Conservation (phyloP, 2,888 invertebrate genomes). For the Drosophila merina region DNA sequence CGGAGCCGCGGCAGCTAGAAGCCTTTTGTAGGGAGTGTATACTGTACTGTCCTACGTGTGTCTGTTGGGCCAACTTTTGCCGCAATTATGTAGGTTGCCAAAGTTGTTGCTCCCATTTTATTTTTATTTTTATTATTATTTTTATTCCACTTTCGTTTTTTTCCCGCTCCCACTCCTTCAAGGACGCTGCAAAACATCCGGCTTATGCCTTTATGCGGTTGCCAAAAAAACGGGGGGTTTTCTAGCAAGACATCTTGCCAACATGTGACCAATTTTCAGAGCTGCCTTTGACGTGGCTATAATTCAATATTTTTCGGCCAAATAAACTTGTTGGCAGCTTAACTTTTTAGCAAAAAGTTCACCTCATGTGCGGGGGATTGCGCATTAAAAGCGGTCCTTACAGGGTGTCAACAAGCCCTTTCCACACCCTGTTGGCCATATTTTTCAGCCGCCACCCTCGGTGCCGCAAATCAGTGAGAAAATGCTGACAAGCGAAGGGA, state of each 20-base stretch:
- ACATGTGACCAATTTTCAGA: slow-evolving; percentile 38
- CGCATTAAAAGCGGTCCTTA: neutral
- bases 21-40: slow-evolving; percentile 36
- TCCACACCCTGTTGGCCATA: slow-evolving; percentile 38
- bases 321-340: slow-evolving; percentile 79
- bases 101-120: slow-evolving; percentile 69
- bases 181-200: slow-evolving; percentile 59
- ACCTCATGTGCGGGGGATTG: neutral
- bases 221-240: slow-evolving; percentile 16
- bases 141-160: slow-evolving; percentile 30
- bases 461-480: slow-evolving; percentile 69
- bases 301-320: slow-evolving; percentile 74
- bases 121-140: slow-evolving; percentile 49
- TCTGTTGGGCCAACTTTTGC: slow-evolving; percentile 62
- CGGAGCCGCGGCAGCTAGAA: slow-evolving; percentile 41
- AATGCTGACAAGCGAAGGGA: slow-evolving; percentile 71
- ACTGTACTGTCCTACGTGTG: slow-evolving; percentile 6
- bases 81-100: slow-evolving; percentile 77
- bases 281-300: slow-evolving; percentile 64
- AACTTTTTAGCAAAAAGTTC: slow-evolving; percentile 52
- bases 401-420: slow-evolving; percentile 31
- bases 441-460: slow-evolving; percentile 60
- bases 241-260: slow-evolving; percentile 33
- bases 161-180: slow-evolving; percentile 45
- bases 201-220: slow-evolving; percentile 70